Conservation (phyloP, 2,113 vertebrate species). For the Acinonyx jubatus region DNA sequence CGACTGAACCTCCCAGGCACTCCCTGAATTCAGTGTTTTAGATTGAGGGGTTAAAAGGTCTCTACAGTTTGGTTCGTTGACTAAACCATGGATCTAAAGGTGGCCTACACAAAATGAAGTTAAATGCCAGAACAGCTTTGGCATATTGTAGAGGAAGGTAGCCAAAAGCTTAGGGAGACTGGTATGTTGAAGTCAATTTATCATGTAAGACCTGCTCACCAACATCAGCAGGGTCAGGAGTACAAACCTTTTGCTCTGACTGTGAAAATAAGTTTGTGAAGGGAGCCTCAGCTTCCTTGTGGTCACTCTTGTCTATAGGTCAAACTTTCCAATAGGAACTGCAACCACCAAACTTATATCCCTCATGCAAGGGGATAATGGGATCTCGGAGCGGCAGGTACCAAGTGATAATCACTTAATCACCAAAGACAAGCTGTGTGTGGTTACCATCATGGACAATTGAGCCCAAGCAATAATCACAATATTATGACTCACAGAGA, state of each 20-base stretch:
- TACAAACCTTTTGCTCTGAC: background rate
- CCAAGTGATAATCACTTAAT: background rate
- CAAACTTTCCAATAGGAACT: background rate
- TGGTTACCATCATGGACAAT: background rate
- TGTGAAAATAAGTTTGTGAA: background rate
- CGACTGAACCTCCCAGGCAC: no score
- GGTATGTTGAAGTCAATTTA: background rate
- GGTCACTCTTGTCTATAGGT: background rate
- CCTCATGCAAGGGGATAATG: background rate
- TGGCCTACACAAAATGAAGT: background rate
- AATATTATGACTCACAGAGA: background rate
- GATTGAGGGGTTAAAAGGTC: background rate
- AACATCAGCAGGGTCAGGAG: background rate
- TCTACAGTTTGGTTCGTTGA: background rate
- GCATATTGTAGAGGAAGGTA: background rate
- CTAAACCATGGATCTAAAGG: no score
- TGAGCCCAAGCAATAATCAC: background rate
- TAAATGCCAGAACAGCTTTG: background rate
- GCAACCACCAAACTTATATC: no score
- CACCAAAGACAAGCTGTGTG: background rate
- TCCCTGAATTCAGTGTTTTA: background rate
- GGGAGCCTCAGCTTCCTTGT: background rate
- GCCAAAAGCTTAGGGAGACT: background rate
- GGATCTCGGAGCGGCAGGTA: background rate
- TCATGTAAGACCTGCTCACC: background rate